Conservation (phyloP, 2,797 vertebrate genomes). For the Channallabes apus region DNA sequence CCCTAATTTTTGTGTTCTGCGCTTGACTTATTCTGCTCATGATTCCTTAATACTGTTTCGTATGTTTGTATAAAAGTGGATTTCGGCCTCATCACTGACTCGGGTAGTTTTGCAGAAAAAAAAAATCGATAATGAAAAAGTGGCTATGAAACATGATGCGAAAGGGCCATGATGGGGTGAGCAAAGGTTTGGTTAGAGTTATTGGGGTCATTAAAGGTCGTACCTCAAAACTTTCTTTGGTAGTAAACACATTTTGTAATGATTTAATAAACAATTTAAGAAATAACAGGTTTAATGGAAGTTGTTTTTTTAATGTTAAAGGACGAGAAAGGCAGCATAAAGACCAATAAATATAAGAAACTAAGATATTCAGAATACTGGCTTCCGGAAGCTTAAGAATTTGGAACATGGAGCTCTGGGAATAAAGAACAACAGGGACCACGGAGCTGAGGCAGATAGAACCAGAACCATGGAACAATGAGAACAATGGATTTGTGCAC, state of each 20-base stretch:
- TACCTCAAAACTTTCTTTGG: not conserved
- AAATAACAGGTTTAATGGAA: not conserved
- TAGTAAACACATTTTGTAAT: not conserved
- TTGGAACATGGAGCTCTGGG: not conserved
- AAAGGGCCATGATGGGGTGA: too few species aligned
- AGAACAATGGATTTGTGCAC: not conserved
- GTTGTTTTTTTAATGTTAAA: not conserved
- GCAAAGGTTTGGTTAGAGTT: not conserved
- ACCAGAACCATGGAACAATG: not conserved
- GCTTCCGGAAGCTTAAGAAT: not conserved
- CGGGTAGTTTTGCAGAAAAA: not conserved
- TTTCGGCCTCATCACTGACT: not conserved
- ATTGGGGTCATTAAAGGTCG: not conserved
- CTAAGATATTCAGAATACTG: not conserved
- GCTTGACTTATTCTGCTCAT: not conserved
- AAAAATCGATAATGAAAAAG: slow-evolving; percentile 16
- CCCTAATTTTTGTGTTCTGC: not conserved
- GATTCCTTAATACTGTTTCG: not conserved
- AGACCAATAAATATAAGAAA: not conserved
- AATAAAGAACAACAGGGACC: not conserved
- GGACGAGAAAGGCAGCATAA: not conserved
- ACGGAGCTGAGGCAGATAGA: not conserved
- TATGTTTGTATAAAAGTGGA: not conserved
- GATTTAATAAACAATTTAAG: not conserved
- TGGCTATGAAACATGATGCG: not conserved